These are phyloP conservation scores for Mimachlamys varia DNA, from an alignment of 2,888 invertebrate species.

Conservation along the genomic window DNA sequence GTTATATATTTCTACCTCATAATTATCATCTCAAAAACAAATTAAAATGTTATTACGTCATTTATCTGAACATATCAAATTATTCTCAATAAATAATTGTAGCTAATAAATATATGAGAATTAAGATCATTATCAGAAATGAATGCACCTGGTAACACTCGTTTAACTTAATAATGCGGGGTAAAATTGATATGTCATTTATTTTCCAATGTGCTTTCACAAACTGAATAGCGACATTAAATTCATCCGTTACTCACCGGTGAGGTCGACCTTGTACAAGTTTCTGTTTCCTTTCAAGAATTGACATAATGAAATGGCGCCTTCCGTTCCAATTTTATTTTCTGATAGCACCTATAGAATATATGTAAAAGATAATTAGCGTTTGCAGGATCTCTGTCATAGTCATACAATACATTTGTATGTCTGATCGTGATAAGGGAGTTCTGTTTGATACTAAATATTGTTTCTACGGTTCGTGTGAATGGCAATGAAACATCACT, in stretches of 20 bases:
- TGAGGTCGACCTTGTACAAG: conserved; percentile 69
- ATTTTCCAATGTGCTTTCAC: neutral
- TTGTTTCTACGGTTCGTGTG: neutral
- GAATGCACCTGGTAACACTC: neutral
- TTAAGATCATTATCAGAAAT: neutral
- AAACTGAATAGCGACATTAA: neutral
- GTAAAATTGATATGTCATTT: neutral
- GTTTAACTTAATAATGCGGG: neutral
- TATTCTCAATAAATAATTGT: no score
- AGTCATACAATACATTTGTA: neutral
- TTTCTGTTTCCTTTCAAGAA: conserved; percentile 70
- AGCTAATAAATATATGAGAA: neutral
- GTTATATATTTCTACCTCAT: neutral
- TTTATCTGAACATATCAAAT: no score
- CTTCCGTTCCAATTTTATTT: conserved; percentile 71
- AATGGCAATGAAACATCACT: neutral
- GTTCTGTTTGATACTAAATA: neutral
- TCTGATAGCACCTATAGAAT: conserved; percentile 69
- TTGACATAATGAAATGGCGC: conserved; percentile 67
- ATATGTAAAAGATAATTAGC: neutral
- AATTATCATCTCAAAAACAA: neutral
- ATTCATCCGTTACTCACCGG: conserved; percentile 56
- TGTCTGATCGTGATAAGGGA: neutral
- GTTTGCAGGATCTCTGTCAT: neutral
- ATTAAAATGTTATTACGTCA: neutral